Evolutionary conservation across 2,113 vertebrate genomes (phyloP), one percentile per base, ranked within the genome.

Genomic region (Aphyosemion australe): DNA sequence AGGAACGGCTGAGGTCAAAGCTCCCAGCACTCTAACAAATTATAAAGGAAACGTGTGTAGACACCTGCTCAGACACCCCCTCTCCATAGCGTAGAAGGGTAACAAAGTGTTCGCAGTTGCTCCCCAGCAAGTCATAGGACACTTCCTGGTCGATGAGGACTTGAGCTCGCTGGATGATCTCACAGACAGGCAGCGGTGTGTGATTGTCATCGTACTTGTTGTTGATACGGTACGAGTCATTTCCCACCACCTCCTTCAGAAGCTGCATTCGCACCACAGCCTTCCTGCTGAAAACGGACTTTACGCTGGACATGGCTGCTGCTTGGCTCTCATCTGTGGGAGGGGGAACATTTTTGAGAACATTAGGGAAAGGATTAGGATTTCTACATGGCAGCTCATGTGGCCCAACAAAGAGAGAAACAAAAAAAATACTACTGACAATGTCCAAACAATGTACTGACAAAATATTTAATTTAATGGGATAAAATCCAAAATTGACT

Each of bases 71-170:
- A 0, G 96, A 98, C 61, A 95, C 84, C 1, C 83, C 90, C 74
- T 96, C 89, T 1, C 96, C 96, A 0, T 96, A 98, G 65, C 95
- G 95, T 21, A 98, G 94, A 50, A 91, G 67, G 1, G 95, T 98
- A 60, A 98, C 96, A 47, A 99, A 98, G 82, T 99, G 97, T 75
- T 99, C 96, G 34, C 96, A 99, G 92, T 98, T 99, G 81, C 89
- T 96, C 67, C 87, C 92, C 1, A 98, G 66, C 61, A 97, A 62
- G 74, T 98, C 93, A 11, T 98, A 98, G 0, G 92, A 83, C 82
- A 98, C 94, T 71, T 97, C 96, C 76, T 87, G 91, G 47, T 89
- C 93, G 46, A 97, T 94, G 55, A 93, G 87, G 20, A 60, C 59
- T 83, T 95, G 91, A 0, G 96, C 94, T 0, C 73, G 79, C n/a